Percentiles rank a stretch among this genome's conserved stretches.
Evolutionary conservation across 2,797 vertebrate species (phyloP).

Genomic region (Hybognathus amarus): DNA sequence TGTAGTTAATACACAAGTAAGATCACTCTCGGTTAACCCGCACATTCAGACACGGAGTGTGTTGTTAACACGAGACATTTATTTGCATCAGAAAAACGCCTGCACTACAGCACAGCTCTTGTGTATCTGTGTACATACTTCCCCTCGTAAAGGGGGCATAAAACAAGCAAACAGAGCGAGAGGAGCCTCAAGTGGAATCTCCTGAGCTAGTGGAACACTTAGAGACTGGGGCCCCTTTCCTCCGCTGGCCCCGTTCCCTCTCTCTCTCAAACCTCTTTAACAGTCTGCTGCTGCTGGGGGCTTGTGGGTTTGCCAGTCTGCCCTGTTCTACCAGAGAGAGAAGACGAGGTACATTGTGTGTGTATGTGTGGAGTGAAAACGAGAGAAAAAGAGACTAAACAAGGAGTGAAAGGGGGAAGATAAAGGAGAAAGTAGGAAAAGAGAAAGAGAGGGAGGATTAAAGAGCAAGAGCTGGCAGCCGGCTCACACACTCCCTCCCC

Average conservation of each 20-base stretch:
- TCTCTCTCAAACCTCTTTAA: slow-evolving; percentile 28
- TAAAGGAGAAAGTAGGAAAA: slow-evolving; percentile 5
- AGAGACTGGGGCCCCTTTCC: slow-evolving; percentile 37
- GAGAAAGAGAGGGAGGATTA: slow-evolving; percentile 29
- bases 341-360: neutral
- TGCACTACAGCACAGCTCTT: slow-evolving; percentile 4
- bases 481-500: slow-evolving; percentile 34
- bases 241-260: slow-evolving; percentile 19
- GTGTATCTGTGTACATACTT: slow-evolving; percentile 45
- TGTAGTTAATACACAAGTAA: neutral
- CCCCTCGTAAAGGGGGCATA: slow-evolving; percentile 1
- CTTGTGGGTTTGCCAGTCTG: slow-evolving; percentile 27
- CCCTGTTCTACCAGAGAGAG: neutral
- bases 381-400: neutral
- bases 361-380: neutral
- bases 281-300: slow-evolving; percentile 32
- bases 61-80: slow-evolving; percentile 8
- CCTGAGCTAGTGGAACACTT: slow-evolving; percentile 14
- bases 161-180: slow-evolving; percentile 26
- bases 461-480: slow-evolving; percentile 31
- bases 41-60: neutral
- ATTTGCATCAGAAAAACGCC: slow-evolving; percentile 37
- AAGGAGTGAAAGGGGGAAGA: neutral
- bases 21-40: neutral
- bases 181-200: slow-evolving; percentile 16